Evolutionary conservation across 2,888 invertebrate species (phyloP).

Genomic region (Drosophila kuntzei): DNA sequence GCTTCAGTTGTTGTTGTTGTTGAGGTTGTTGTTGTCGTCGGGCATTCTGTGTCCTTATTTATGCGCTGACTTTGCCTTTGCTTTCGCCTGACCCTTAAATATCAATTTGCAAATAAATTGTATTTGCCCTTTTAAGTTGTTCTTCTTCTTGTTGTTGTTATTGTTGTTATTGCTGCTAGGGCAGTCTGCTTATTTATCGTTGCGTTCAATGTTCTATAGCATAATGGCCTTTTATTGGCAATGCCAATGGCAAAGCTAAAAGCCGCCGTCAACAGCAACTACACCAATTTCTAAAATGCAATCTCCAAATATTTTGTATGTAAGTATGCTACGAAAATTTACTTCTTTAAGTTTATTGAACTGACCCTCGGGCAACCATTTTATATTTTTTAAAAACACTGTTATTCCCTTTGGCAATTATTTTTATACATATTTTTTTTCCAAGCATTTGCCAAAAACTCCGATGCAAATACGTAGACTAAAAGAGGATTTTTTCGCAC

Average conservation of each 20-base stretch:
- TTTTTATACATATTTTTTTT: constrained; percentile 45
- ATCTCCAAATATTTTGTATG: constrained; percentile 56
- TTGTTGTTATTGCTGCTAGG: constrained; percentile 26
- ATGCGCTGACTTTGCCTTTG: constrained; percentile 25
- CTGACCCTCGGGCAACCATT: constrained; percentile 33
- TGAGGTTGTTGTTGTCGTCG: not conserved
- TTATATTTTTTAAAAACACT: constrained; percentile 4
- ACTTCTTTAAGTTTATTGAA: constrained; percentile 70
- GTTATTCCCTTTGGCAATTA: constrained; percentile 58
- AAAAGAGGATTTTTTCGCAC: not conserved
- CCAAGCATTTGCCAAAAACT: constrained; percentile 5
- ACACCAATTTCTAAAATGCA: constrained; percentile 59
- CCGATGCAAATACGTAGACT: constrained; percentile 9
- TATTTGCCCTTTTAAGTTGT: constrained; percentile 59
- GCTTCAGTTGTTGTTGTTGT: constrained; percentile 1
- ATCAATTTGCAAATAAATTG: constrained; percentile 82
- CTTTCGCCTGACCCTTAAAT: constrained; percentile 70
- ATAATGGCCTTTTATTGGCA: constrained; percentile 76
- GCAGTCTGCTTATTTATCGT: constrained; percentile 64
- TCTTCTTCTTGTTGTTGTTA: not conserved
- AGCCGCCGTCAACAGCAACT: constrained; percentile 16
- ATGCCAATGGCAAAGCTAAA: constrained; percentile 29
- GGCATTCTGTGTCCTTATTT: constrained; percentile 11
- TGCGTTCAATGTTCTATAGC: constrained; percentile 70
- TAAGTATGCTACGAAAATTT: constrained; percentile 63